Base-by-base conservation (phyloP, 2,797 vertebrate genomes). In the Microchirus variegatus region DNA sequence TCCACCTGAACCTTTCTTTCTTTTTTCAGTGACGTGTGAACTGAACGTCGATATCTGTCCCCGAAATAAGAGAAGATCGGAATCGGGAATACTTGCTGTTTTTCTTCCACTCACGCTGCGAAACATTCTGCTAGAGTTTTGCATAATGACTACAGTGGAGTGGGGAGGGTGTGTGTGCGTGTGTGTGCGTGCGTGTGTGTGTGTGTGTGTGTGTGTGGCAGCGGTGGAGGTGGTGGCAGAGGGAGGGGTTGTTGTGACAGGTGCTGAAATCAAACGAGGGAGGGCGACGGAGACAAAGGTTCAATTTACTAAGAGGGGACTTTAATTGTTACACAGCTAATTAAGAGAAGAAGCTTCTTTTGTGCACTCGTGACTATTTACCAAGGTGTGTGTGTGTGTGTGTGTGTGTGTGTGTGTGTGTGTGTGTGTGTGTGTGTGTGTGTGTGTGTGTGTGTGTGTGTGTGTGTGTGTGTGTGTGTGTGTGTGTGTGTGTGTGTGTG, bases 11-110 rank as follows among this genome's bases (percentile, higher is more conserved):
- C 22, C 22, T 22, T 3, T 22, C n/a, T n/a, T n/a, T n/a, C n/a
- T 22, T 22, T 81, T 75, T 77, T 74, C 72, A 75, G 82, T 81
- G 69, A 69, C 2, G 70, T 78, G 77, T 77, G 74, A 73, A 73
- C 92, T 94, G 91, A 92, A 96, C 96, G 96, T 96, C 94, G 95
- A 95, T 94, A 93, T 93, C 31, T 31, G 94, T 94, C 95, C 95
- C 94, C n/a, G n/a, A 95, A 97, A 98, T 96, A 96, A 96, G 94
- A 95, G 95, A 97, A 99, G 31, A 31, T 31, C 31, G 5, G 11
- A 96, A 97, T 96, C 96, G 97, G 95, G 96, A 97, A 97, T 98
- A 98, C 98, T 98, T 98, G 96, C 96, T 96, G 95, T 97, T 98
- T 96, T 97, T 31, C 95, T 96, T 89, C 94, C 90, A 88, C 93